phyloP scores from a whole-genome alignment of 2,797 vertebrate genomes.

The Gymnoscopelus braueri region DNA sequence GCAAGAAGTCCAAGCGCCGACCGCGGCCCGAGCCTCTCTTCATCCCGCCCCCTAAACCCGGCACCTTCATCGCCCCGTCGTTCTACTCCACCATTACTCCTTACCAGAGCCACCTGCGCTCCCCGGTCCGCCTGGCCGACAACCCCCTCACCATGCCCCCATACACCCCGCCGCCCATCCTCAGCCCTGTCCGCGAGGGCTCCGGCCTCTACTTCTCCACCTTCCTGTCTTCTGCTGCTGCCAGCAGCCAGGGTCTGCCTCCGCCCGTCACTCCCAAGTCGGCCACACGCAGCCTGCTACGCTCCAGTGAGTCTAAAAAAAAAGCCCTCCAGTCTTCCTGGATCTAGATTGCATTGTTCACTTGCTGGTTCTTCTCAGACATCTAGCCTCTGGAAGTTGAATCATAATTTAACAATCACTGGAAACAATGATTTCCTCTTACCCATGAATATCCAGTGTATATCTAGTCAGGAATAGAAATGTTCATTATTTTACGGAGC shows the following conservation, averaged over 20 bases:
- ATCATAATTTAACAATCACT: neutral
- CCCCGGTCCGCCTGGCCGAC: conserved; percentile 91
- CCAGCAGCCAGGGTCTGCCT: conserved; percentile 82
- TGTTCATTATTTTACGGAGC: no score
- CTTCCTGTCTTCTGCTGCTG: conserved; percentile 88
- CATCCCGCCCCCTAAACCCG: conserved; percentile 95
- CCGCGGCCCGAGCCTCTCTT: conserved; percentile 95
- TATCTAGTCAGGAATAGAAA: no score
- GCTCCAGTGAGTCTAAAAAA: conserved; percentile 88
- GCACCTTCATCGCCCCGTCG: conserved; percentile 90
- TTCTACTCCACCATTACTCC: conserved; percentile 94
- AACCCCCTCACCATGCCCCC: conserved; percentile 92
- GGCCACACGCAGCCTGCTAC: conserved; percentile 90
- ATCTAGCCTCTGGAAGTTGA: neutral
- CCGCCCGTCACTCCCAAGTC: conserved; percentile 94
- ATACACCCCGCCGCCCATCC: conserved; percentile 97
- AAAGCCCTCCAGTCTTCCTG: neutral
- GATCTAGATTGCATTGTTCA: neutral
- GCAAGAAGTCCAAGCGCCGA: conserved; percentile 91
- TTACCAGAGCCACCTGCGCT: conserved; percentile 97
- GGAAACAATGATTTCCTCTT: no score
- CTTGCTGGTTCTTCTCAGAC: no score
- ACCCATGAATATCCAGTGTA: no score
- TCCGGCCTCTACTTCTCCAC: conserved; percentile 98
- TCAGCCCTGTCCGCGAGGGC: conserved; percentile 96